Conservation (phyloP, 2,888 invertebrate species). For the Dicyrtomina minuta region DNA sequence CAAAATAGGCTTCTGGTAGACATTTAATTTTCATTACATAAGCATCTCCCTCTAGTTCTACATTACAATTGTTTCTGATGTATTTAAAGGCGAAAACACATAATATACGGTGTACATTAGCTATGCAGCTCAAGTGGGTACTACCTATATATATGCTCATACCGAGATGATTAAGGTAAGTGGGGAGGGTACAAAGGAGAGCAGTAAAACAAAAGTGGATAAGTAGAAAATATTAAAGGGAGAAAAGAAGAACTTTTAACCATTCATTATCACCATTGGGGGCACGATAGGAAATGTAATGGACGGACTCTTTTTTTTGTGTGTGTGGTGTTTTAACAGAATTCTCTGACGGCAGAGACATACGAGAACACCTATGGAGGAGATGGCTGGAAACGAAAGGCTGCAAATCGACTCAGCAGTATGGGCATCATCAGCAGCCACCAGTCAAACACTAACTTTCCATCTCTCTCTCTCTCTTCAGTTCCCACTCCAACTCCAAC, state of each 20-base stretch:
- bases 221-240: slow-evolving; percentile 32
- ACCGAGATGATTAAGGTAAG: no score
- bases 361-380: slow-evolving; percentile 29
- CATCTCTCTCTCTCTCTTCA: no score
- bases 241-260: slow-evolving; percentile 44
- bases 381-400: slow-evolving; percentile 31
- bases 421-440: neutral
- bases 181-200: neutral
- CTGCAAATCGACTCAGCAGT: slow-evolving; percentile 26
- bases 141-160: no score
- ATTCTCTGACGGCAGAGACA: slow-evolving; percentile 24
- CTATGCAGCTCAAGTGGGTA: no score
- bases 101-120: no score
- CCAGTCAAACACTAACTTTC: neutral
- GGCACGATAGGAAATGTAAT: slow-evolving; percentile 32
- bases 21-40: no score
- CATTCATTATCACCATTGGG: slow-evolving; percentile 51
- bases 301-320: slow-evolving; percentile 23
- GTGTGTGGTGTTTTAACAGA: slow-evolving; percentile 17
- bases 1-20: no score
- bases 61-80: no score
- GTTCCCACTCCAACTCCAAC: no score
- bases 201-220: neutral
- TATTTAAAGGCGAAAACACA: no score
- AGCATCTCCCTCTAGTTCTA: no score